Evolutionary conservation across 1,140 invertebrate species (phyloP).

Genomic region (Drosophila sechellia): DNA sequence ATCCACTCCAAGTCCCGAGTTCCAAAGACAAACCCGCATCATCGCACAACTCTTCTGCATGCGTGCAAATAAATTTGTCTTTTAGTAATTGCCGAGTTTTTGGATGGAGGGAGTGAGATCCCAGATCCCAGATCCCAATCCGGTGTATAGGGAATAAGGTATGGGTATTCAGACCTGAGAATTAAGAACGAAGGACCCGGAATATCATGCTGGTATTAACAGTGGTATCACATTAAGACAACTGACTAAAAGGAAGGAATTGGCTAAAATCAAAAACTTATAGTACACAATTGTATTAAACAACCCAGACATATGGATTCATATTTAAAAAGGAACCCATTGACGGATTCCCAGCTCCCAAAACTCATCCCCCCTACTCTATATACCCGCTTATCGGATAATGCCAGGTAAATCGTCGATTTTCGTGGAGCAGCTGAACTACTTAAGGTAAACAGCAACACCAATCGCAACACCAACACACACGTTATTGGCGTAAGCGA

Average conservation of each 20-base stretch:
- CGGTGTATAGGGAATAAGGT: neutral
- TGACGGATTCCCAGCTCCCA: conserved; percentile 6
- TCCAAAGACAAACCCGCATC: conserved; percentile 40
- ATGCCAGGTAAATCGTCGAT: conserved; percentile 7
- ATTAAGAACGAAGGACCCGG: neutral
- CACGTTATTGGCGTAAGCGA: conserved; percentile 15
- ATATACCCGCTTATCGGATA: neutral
- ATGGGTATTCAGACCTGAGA: neutral
- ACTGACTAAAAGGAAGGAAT: neutral
- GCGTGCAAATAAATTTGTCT: conserved; percentile 84
- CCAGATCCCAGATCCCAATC: neutral
- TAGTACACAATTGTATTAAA: too few relatives aligned
- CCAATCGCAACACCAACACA: conserved; percentile 30
- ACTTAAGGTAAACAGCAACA: conserved; percentile 24
- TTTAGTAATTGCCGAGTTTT: conserved; percentile 80
- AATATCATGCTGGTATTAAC: conserved; percentile 45
- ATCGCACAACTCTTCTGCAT: conserved; percentile 58
- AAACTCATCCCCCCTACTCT: neutral
- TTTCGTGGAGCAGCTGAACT: conserved; percentile 11
- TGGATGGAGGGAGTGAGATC: neutral
- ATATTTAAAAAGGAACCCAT: neutral
- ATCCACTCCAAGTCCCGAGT: neutral
- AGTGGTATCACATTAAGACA: conserved; percentile 71
- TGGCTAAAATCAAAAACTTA: neutral
- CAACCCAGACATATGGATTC: too few relatives aligned